Base-by-base conservation (phyloP, 2,888 invertebrate species). In the Phragmatobia fuliginosa region DNA sequence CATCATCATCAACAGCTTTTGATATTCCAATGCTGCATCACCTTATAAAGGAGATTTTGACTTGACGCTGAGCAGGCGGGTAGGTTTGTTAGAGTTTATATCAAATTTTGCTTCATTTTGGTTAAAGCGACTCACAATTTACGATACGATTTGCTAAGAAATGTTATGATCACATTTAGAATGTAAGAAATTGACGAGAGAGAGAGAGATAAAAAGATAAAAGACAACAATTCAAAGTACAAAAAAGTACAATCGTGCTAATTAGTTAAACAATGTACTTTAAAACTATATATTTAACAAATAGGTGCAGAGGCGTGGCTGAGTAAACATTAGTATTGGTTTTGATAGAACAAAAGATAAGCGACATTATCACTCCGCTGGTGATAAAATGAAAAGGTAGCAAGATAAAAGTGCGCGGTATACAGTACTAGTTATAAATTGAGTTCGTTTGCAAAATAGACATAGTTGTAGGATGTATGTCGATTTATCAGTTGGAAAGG, bases 261-360 rank as follows among this genome's bases (percentile, higher is more conserved):
- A 4, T 18, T 59, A 18, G 1, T 66, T 31, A 28, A 16, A 41
- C 25, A 59, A 38, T 36, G 2, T 18, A 38, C 14, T 31, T 31
- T 59, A 25, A 11, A 56, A 25, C 25, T 21, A 32, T 25, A 18
- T 25, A 41, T 64, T 61, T 49, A 36, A 32, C 61, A 66, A 67
- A 67, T 63, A 60, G 32, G 45, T 2, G 10, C 33, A 68, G 61
- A 71, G 67, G 69, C 70, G 68, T 72, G 67, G 60, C 25, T 67
- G 45, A 33, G 65, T 66, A 36, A 38, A 69, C 64, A 73, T 67
- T 77, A 61, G 62, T 75, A 68, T 74, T 73, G 63, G 68, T 66
- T 59, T 63, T 71, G 81, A 81, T 81, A 81, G 73, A 77, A 81
- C 73, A 67, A 75, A 70, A 66, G 83, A 81, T 81, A 81, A 72